Conservation (phyloP, 2,797 vertebrate species). For the Erpetoichthys calabaricus region DNA sequence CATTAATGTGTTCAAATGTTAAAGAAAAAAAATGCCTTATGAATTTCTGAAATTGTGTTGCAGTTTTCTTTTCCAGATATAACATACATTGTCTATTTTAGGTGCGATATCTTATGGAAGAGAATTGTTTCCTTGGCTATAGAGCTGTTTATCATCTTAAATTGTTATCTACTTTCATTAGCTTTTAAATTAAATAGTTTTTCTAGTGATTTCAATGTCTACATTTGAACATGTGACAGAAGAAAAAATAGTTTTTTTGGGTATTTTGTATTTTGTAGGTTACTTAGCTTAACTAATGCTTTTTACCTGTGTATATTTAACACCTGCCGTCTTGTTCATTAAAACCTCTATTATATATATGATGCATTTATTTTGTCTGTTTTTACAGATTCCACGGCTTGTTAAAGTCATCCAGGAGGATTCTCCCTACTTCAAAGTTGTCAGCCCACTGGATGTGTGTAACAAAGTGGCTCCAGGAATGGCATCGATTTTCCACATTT, state of each 20-base stretch:
- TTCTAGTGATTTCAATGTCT: not conserved
- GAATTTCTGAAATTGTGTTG: not conserved
- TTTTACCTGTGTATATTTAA: no score
- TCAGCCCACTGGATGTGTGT: constrained; percentile 34
- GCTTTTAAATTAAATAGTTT: not conserved
- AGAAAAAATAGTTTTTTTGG: no score
- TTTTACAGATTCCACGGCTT: constrained; percentile 50
- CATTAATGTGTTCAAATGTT: not conserved
- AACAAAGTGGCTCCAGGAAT: constrained; percentile 66
- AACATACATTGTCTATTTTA: not conserved
- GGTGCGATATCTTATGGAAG: no score
- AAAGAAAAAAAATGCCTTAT: not conserved
- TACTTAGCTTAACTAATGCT: no score
- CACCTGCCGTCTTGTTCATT: no score
- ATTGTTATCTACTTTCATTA: not conserved
- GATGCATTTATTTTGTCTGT: not conserved
- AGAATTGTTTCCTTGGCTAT: no score
- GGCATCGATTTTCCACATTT: constrained; percentile 38
- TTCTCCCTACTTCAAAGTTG: constrained; percentile 63
- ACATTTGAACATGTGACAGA: not conserved
- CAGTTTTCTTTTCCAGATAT: not conserved
- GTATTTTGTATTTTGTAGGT: no score
- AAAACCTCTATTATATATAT: no score
- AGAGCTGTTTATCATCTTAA: no score
- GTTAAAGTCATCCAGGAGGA: constrained; percentile 56